These are phyloP conservation scores for Fringilla coelebs DNA, from an alignment of 2,797 vertebrate species.

Conservation along the genomic window DNA sequence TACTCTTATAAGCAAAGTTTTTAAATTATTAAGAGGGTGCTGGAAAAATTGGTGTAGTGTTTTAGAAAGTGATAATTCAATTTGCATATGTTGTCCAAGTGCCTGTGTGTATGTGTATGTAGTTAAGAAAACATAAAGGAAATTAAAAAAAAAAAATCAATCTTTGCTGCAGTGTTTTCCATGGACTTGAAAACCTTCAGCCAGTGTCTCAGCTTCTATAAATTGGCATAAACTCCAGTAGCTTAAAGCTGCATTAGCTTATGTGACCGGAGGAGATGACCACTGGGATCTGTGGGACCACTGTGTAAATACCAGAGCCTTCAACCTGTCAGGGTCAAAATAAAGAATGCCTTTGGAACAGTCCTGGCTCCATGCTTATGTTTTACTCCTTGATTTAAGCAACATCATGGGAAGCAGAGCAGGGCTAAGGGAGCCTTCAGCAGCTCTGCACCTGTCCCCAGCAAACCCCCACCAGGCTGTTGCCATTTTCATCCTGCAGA, in stretches of 20 bases:
- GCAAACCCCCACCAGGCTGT: not conserved
- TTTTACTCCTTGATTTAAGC: not conserved
- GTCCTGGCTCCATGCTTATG: not conserved
- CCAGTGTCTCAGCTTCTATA: not conserved
- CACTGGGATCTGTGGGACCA: not conserved
- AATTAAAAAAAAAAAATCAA: not conserved
- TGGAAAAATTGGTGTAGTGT: not conserved
- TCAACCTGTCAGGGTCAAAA: not conserved
- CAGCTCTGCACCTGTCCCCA: not conserved
- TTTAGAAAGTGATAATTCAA: not conserved
- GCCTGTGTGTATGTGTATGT: not conserved
- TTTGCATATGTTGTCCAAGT: not conserved
- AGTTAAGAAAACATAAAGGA: not conserved
- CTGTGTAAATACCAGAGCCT: not conserved
- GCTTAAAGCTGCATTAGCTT: not conserved
- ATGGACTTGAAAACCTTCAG: not conserved
- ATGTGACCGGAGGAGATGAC: not conserved
- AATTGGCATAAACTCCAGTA: not conserved
- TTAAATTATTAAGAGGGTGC: not conserved
- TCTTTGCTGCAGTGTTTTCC: not conserved
- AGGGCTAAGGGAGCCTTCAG: not conserved
- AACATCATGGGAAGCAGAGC: not conserved
- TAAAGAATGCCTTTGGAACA: not conserved
- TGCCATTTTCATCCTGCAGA: not conserved
- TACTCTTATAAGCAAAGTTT: not conserved